Base-by-base conservation (phyloP, 1,140 invertebrate species). In the Lordiphosa clarofinis region DNA sequence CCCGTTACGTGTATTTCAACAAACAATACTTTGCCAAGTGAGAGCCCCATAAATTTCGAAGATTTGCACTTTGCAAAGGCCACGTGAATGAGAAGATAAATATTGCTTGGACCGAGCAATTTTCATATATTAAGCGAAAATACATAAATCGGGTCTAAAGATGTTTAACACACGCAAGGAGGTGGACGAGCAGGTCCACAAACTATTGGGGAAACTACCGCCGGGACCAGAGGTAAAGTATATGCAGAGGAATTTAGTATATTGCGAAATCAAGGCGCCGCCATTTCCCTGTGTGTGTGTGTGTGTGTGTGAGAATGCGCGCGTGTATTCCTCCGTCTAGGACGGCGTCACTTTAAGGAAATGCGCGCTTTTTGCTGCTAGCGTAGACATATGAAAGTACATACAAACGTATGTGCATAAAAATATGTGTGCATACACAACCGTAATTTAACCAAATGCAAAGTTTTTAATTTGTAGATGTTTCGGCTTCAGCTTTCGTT, bases 181-280 rank as follows among this genome's bases (percentile, higher is more conserved):
- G 19, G 46, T 82, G 46, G 76, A 82, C 55, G 67, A 76, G 19
- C 78, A 84, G 9, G 76, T 82, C 31, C 67, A 73, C 50, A 76
- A 69, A 8, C 11, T 76, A 8, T 11, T 82, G 35, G 43, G 15
- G 7, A 84, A 76, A 39, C 2, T 84, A 2, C 68, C 53, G 33
- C 53, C 39, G 21, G 76, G 76, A 9, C 52, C 36, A 5, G 73
- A 84, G 73, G 76, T 82, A 59, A 59, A 42, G 35, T 7, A 12
- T n/a, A 21, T 60, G 44, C 49, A 70, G 53, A 21, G 46, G 36
- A 58, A 61, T 64, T 63, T 50, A 48, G 33, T 33, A 62, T 69
- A 63, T 81, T 82, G 76, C 78, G 76, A 82, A 82, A 82, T 82
- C 47, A 42, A 38, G 56, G 58, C 46, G 73, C 64, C 65, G 66